Conservation (phyloP, 1,140 invertebrate species). For the Oryctes rhinoceros region DNA sequence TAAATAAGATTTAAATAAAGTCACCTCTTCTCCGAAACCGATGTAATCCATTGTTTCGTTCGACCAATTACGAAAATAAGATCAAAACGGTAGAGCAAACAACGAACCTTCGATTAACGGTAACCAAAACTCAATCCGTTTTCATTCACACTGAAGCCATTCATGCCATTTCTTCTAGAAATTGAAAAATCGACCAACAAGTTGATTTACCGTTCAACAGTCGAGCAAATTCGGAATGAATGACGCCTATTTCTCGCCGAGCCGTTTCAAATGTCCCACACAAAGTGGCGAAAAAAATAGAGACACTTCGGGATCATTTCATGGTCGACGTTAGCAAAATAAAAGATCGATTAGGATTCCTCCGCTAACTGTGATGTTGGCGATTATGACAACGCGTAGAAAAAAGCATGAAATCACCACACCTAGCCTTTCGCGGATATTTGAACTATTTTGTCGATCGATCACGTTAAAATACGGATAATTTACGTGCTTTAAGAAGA, state of each 20-base stretch:
- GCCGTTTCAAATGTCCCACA: background rate
- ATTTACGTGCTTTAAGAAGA: background rate
- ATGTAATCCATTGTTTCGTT: background rate
- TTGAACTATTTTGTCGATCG: background rate
- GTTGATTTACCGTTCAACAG: constrained; percentile 12
- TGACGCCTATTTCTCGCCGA: constrained; percentile 22
- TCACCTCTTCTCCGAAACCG: background rate
- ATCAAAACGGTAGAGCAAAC: constrained; percentile 21
- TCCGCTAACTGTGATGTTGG: background rate
- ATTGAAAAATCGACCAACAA: constrained; percentile 32
- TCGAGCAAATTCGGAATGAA: constrained; percentile 3
- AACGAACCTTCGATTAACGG: constrained; percentile 18
- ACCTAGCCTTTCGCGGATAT: background rate
- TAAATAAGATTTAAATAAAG: background rate
- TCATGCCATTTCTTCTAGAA: background rate
- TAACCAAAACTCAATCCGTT: constrained; percentile 16
- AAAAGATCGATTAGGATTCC: constrained; percentile 30
- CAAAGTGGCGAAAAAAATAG: constrained; percentile 22
- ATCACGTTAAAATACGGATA: background rate
- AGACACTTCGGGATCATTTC: constrained; percentile 22
- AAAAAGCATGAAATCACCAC: background rate
- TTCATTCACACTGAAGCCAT: background rate
- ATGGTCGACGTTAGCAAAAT: constrained; percentile 8
- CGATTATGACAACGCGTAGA: constrained; percentile 7
- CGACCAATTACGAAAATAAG: constrained; percentile 20